Conservation (phyloP, 2,797 vertebrate species). For the Gambelia wislizenii region DNA sequence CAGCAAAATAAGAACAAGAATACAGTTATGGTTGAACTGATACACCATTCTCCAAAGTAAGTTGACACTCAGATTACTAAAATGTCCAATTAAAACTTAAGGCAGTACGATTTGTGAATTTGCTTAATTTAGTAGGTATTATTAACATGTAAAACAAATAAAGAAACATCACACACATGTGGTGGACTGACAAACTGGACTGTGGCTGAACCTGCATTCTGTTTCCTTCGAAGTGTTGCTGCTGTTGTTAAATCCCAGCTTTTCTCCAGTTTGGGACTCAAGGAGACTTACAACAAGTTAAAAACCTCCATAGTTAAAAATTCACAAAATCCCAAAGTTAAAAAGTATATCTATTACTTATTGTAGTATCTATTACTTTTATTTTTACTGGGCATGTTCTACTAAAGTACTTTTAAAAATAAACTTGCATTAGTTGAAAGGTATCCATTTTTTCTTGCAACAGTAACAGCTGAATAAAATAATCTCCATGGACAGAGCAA, state of each 20-base stretch:
- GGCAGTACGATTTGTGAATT: not conserved
- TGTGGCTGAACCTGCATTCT: not conserved
- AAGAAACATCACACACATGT: not conserved
- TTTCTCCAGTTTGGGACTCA: no score
- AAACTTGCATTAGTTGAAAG: no score
- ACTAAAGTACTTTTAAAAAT: not conserved
- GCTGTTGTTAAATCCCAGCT: no score
- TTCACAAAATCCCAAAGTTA: no score
- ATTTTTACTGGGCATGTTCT: not conserved
- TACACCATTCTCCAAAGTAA: not conserved
- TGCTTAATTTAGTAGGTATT: conserved; percentile 10
- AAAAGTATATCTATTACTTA: no score
- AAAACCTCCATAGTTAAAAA: no score
- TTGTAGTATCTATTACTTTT: not conserved
- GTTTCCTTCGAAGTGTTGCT: not conserved
- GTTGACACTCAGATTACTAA: not conserved
- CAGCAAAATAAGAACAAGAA: not conserved
- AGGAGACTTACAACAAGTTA: no score
- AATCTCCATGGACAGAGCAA: not conserved
- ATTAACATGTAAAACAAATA: not conserved
- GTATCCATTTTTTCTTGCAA: no score
- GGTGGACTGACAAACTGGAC: not conserved
- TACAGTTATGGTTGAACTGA: not conserved
- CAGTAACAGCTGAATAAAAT: not conserved
- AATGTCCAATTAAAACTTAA: not conserved